A percentile compares a stretch with the other conserved stretches of the same genome.
phyloP scores from a whole-genome alignment of 2,888 invertebrate species.

The Salticus scenicus region DNA sequence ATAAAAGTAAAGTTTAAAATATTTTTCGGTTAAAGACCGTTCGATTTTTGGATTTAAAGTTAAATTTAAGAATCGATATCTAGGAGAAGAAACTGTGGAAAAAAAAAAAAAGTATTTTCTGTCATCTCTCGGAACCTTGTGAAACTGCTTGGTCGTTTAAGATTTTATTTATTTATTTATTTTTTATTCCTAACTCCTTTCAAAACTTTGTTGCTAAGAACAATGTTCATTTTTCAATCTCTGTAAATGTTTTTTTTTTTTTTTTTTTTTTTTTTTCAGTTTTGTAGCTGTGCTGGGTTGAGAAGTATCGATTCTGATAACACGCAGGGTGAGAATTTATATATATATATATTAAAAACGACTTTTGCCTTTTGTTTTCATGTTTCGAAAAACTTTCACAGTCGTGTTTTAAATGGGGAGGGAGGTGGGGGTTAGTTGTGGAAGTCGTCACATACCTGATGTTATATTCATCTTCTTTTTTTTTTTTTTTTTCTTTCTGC shows the following conservation, averaged over 20 bases:
- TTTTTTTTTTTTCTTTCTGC: no score
- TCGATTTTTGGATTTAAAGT: background rate
- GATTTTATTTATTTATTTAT: no score
- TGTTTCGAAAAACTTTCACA: background rate
- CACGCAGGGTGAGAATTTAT: background rate
- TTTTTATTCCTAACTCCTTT: background rate
- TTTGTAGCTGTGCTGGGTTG: background rate
- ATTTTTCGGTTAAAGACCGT: background rate
- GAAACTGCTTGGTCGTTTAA: no score
- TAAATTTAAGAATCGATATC: background rate
- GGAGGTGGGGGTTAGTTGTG: no score
- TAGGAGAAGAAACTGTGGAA: background rate
- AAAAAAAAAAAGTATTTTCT: background rate
- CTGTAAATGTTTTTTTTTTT: background rate
- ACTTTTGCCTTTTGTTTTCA: background rate
- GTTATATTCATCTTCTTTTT: no score
- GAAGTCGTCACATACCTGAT: no score
- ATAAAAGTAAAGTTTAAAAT: background rate
- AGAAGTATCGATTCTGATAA: background rate
- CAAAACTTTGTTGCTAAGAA: background rate
- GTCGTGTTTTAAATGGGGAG: background rate
- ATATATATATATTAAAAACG: constrained; percentile 9
- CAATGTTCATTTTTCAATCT: constrained; percentile 12
- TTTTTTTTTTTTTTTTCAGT: no score
- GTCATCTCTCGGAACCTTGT: background rate